Conservation (phyloP, 2,113 vertebrate species). For the Physeter macrocephalus region DNA sequence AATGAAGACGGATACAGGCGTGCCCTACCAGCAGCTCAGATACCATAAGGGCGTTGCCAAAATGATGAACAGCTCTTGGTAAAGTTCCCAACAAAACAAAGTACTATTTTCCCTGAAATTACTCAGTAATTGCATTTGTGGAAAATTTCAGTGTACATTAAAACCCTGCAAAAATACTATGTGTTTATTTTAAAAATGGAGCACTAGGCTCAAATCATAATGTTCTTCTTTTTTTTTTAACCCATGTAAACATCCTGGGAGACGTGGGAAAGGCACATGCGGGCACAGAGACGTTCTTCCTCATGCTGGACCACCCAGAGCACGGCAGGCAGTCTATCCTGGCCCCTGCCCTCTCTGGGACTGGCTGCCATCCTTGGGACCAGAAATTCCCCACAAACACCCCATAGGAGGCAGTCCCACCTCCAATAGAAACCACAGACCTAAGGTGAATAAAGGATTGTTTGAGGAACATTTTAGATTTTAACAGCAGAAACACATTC, state of each 20-base stretch:
- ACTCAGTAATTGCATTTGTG: not conserved
- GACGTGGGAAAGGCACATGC: accelerated
- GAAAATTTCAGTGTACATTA: not conserved
- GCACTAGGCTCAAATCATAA: not conserved
- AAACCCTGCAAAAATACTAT: not conserved
- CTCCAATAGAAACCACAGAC: not conserved
- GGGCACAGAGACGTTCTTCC: not conserved
- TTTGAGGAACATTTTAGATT: not conserved
- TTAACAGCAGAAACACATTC: not conserved
- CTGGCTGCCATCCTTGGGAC: accelerated
- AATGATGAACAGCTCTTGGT: not conserved
- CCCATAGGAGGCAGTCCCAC: not conserved
- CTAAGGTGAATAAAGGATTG: not conserved
- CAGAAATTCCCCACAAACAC: not conserved
- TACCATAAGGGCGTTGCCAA: not conserved
- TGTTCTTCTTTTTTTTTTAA: not conserved
- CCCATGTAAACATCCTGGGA: not conserved
- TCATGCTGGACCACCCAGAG: accelerated
- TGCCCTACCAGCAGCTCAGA: accelerated
- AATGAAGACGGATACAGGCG: not conserved
- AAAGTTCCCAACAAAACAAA: not conserved
- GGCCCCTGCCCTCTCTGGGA: not conserved
- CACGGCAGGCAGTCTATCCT: not conserved
- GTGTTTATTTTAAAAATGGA: not conserved
- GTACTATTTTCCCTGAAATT: not conserved